Conservation (phyloP, 2,113 vertebrate genomes). For the Equus quagga region DNA sequence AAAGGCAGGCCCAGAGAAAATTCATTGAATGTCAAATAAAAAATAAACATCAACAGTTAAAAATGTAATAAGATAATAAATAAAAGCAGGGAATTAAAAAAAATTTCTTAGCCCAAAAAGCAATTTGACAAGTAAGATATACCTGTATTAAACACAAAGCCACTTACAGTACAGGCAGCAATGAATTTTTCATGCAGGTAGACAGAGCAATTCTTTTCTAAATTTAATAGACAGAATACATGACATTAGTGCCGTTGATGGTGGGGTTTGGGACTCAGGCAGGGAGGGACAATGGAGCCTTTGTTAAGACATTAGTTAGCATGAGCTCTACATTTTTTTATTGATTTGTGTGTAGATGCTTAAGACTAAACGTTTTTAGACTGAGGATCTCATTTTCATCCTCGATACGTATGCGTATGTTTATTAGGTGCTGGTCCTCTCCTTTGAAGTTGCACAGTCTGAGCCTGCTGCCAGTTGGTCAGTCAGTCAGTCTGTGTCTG, state of each 20-base stretch:
- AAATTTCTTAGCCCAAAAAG: constrained; percentile 75
- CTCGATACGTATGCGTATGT: constrained; percentile 24
- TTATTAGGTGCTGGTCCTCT: background rate
- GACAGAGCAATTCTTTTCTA: constrained; percentile 70
- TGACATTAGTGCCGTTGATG: constrained; percentile 46
- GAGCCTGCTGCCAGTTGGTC: background rate
- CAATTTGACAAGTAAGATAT: constrained; percentile 75
- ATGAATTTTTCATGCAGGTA: constrained; percentile 74
- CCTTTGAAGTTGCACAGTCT: background rate
- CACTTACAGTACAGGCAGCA: constrained; percentile 59
- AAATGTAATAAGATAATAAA: constrained; percentile 85
- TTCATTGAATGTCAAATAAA: constrained; percentile 87
- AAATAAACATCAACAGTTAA: constrained; percentile 84
- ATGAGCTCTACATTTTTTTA: constrained; percentile 61
- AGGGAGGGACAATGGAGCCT: background rate
- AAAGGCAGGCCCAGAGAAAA: constrained; percentile 85
- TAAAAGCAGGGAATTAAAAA: constrained; percentile 78
- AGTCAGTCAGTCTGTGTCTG: background rate
- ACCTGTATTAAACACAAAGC: constrained; percentile 72
- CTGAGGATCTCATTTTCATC: constrained; percentile 9
- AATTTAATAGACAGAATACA: constrained; percentile 77
- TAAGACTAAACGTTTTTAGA: constrained; percentile 58
- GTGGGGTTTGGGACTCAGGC: background rate
- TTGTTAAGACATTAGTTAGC: constrained; percentile 42
- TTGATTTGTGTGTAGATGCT: constrained; percentile 58